Evolutionary conservation across 2,888 invertebrate species (phyloP).

Genomic region (Polia nebulosa): DNA sequence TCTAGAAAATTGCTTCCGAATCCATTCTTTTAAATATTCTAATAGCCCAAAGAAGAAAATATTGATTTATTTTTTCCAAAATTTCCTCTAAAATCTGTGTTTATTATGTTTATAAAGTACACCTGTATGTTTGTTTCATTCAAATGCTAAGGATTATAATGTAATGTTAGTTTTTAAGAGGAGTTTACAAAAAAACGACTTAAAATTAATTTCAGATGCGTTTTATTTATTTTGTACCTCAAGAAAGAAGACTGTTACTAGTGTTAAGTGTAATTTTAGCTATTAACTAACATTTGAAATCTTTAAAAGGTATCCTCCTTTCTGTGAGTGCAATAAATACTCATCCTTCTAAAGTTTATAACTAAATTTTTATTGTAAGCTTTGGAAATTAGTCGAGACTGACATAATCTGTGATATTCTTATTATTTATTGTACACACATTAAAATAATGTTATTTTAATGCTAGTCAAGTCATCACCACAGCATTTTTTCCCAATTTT

Average conservation of each 20-base stretch:
- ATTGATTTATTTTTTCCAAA: background rate
- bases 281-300: too few species aligned
- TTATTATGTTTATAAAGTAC: background rate
- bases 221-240: conserved; percentile 87
- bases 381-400: background rate
- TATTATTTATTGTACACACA: background rate
- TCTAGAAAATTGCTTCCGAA: too few species aligned
- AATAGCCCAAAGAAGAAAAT: conserved; percentile 11
- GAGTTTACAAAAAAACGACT: conserved; percentile 58
- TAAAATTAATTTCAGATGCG: conserved; percentile 62
- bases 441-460: background rate
- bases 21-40: too few species aligned
- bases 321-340: too few species aligned
- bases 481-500: too few species aligned
- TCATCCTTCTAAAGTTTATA: too few species aligned
- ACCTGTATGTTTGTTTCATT: background rate
- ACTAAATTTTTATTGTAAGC: background rate
- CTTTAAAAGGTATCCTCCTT: too few species aligned
- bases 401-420: conserved; percentile 15
- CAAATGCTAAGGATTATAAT: conserved; percentile 14
- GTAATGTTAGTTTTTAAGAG: conserved; percentile 57
- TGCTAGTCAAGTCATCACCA: background rate
- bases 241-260: conserved; percentile 87
- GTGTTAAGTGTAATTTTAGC: conserved; percentile 61
- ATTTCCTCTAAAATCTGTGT: background rate